phyloP scores from a whole-genome alignment of 35 echinoderm and acorn worm species.

The Anneissia japonica region DNA sequence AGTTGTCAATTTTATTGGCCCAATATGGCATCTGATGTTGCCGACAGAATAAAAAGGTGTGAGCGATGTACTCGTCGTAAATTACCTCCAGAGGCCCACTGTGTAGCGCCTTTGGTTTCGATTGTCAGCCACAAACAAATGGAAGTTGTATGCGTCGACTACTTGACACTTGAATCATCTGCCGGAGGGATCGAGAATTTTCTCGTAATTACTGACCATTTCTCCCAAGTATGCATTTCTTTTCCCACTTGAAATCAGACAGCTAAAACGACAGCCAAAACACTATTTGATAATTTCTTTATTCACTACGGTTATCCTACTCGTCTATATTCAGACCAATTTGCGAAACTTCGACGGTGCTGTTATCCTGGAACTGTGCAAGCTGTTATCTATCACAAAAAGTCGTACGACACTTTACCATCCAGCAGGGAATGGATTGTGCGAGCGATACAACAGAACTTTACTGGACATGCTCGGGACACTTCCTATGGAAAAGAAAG shows the following conservation, averaged over 20 bases:
- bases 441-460: not conserved
- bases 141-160: not conserved
- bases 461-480: not conserved
- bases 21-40: no score
- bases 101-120: not conserved
- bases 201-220: not conserved
- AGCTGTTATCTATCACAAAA: not conserved
- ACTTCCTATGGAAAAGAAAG: not conserved
- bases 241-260: not conserved
- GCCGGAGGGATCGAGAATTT: no score
- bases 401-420: not conserved
- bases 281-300: not conserved
- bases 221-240: not conserved
- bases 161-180: not conserved
- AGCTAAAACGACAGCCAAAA: no score
- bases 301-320: constrained; percentile 1
- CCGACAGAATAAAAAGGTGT: no score
- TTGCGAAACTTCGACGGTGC: not conserved
- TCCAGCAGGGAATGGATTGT: not conserved
- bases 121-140: not conserved
- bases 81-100: not conserved
- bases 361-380: not conserved
- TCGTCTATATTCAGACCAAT: not conserved
- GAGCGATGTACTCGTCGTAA: no score
- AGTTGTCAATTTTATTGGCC: no score